Conservation (phyloP, 2,888 invertebrate genomes). For the Lepidocyrtinus sp. region DNA sequence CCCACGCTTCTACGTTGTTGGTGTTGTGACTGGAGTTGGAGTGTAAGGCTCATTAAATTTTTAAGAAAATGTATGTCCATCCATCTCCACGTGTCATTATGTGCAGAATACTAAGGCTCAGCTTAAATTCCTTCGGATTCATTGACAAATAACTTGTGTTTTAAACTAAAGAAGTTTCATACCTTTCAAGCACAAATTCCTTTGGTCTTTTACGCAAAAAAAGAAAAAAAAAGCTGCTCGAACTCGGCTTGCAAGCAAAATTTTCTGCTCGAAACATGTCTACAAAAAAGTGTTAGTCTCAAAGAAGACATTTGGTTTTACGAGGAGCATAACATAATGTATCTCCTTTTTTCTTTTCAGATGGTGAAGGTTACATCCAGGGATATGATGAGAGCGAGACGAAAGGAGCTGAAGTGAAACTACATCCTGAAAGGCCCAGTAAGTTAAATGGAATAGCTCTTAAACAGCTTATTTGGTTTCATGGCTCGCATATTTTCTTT, state of each 20-base stretch:
- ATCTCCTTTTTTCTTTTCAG: background rate
- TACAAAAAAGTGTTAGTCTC: too few species aligned
- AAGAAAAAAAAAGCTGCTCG: too few species aligned
- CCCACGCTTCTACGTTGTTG: background rate
- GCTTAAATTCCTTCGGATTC: too few species aligned
- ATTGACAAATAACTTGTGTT: too few species aligned
- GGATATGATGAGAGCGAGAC: background rate
- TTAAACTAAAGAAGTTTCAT: too few species aligned
- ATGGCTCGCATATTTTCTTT: conserved; percentile 55
- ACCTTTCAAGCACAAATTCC: too few species aligned
- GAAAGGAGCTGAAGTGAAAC: background rate
- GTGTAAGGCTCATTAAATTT: background rate
- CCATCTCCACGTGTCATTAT: background rate
- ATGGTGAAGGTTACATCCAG: conserved; percentile 2
- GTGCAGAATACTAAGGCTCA: too few species aligned
- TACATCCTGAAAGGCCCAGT: background rate
- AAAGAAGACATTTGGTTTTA: too few species aligned
- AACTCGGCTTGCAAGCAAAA: too few species aligned
- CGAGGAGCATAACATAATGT: background rate
- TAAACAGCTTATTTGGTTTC: conserved; percentile 57
- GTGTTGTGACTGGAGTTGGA: background rate
- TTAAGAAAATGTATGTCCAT: background rate
- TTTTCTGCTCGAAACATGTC: too few species aligned
- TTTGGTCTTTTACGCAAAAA: too few species aligned
- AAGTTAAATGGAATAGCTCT: conserved; percentile 10